Conservation (phyloP, 2,888 invertebrate genomes). For the Xylocampa areola region DNA sequence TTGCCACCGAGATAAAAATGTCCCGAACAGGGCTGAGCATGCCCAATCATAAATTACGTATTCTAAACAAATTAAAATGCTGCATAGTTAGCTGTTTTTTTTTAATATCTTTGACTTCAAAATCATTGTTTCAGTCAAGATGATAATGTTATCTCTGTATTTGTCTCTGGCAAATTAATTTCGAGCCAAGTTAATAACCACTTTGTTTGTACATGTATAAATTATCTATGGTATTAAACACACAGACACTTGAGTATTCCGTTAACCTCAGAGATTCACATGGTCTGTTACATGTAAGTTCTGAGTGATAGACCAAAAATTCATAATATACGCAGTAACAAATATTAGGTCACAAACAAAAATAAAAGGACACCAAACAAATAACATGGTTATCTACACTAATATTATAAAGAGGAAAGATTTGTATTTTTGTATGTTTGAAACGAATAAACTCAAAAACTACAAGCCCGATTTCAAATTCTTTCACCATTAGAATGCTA, state of each 20-base stretch:
- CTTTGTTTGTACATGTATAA: neutral
- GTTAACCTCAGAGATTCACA: neutral
- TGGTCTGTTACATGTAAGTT: neutral
- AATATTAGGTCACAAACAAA: slow-evolving; percentile 15
- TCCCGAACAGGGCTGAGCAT: slow-evolving; percentile 16
- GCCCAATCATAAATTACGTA: slow-evolving; percentile 30
- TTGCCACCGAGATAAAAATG: slow-evolving; percentile 26
- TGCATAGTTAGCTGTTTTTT: slow-evolving; percentile 9
- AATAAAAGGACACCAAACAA: slow-evolving; percentile 24
- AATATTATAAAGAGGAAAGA: too few species aligned
- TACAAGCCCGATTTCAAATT: too few species aligned
- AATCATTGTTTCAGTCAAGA: too few species aligned
- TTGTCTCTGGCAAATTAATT: neutral
- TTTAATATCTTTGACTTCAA: too few species aligned
- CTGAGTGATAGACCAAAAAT: slow-evolving; percentile 4
- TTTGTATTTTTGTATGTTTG: too few species aligned
- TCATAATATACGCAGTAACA: neutral
- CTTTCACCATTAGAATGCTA: too few species aligned
- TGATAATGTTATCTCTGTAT: too few species aligned
- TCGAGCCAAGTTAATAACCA: neutral
- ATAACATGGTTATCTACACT: too few species aligned
- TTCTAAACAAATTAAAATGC: slow-evolving; percentile 13
- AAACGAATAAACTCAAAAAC: too few species aligned
- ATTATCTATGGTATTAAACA: neutral
- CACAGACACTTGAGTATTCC: too few species aligned